phyloP scores from a whole-genome alignment of 2,113 vertebrate species.

The Xiphorhynchus elegans region DNA sequence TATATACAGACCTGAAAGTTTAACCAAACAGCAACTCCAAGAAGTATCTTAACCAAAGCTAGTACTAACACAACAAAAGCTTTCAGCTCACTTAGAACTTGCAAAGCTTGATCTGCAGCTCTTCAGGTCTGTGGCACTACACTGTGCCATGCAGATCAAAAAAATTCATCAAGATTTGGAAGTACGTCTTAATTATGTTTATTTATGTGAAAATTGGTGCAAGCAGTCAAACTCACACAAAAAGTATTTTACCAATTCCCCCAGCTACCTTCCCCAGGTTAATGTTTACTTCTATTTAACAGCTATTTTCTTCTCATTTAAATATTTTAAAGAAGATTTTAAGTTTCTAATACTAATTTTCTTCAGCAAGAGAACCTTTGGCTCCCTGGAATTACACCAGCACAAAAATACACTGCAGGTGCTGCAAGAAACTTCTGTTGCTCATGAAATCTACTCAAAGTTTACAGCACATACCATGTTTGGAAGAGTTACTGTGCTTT shows the following conservation, averaged over 20 bases:
- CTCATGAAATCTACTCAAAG: neutral
- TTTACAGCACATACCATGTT: fast-evolving
- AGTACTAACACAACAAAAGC: neutral
- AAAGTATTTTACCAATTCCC: neutral
- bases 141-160: neutral
- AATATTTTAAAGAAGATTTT: neutral
- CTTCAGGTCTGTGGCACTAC: neutral
- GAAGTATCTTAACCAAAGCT: neutral
- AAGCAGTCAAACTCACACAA: neutral
- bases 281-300: neutral
- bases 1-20: neutral
- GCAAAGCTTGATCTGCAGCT: neutral
- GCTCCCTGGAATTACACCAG: neutral
- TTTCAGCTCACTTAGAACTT: neutral
- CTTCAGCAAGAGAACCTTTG: neutral
- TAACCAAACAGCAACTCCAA: neutral
- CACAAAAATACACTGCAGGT: neutral
- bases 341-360: neutral
- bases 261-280: neutral
- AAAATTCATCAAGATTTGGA: neutral
- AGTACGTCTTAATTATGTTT: neutral
- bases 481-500: neutral
- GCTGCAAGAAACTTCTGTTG: neutral
- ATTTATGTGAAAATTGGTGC: neutral
- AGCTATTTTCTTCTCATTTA: neutral